Base-by-base conservation (phyloP, 2,113 vertebrate genomes). In the Notarius quadriscutis region DNA sequence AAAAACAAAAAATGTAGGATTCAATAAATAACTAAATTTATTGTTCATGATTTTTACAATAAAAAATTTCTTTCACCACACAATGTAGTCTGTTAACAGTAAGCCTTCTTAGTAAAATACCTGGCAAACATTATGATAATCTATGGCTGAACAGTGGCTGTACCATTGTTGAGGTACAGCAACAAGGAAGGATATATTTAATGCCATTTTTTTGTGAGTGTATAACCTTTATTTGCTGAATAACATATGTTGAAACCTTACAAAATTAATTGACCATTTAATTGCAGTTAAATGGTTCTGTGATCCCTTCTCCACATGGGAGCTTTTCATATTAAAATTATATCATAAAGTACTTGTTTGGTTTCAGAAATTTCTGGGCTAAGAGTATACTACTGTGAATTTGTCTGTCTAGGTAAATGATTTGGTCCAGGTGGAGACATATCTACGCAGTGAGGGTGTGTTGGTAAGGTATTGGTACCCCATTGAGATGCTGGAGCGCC, bases 381-480 rank as follows among this genome's bases (percentile, higher is more conserved):
- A 53, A 51, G 22, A 86, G 4, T 65, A 79, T 15, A 41, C 10
- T 25, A 17, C 27, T 86, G 48, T 55, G 27, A 53, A 41, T 86
- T 20, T 91, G 75, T 93, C 88, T 85, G 81, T 93, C 34, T 87
- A 99, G 98, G 95, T 97, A 41, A 99, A 99, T 88, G 98, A 99
- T 9, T 91, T 99, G 89, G 98, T 99, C 0, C 98, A 99, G 93
- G 98, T 99, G 18, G 98, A 99, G 93, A 99, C 98, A 0, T 99
- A 99, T 69, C 94, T 99, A 63, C 94, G 98, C 25, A 99, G 97
- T 78, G 98, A 99, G 91, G 98, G 98, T 0, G 97, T 99, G 15
- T 93, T 99, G 86, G 98, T 99, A 5, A 94, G 98, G 63, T 99
- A 99, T 93, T 99, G 98, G 98, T 99, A 99, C 50, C 98, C 98